A percentile compares a stretch with the other conserved stretches of the same genome.
Evolutionary conservation across 2,888 invertebrate species (phyloP).

Genomic region (Epiperipatus broadwayi): DNA sequence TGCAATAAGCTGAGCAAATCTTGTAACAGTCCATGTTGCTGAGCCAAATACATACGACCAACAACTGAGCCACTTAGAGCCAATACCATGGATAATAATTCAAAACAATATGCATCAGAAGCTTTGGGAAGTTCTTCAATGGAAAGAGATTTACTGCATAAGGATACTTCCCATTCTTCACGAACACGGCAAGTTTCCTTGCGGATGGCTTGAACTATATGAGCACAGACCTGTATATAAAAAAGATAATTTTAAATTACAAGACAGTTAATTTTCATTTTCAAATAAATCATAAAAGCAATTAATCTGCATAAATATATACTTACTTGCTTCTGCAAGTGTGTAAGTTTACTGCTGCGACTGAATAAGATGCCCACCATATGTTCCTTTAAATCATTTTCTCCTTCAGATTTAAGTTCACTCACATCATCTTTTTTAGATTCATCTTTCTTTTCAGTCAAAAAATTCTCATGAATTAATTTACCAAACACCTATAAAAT

Average conservation of each 20-base stretch:
- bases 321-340: conserved; percentile 68
- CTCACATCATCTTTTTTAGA: conserved; percentile 20
- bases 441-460: conserved; percentile 14
- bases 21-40: conserved; percentile 60
- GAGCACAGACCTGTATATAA: conserved; percentile 46
- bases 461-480: conserved; percentile 34
- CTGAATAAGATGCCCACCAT: conserved; percentile 91
- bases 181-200: conserved; percentile 66
- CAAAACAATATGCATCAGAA: conserved; percentile 83
- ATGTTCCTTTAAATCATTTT: conserved; percentile 67
- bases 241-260: background rate
- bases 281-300: background rate
- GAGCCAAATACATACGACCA: conserved; percentile 69
- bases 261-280: too few relatives aligned
- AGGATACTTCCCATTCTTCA: conserved; percentile 67
- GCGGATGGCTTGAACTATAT: conserved; percentile 53
- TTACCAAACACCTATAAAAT: conserved; percentile 64
- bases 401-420: conserved; percentile 33
- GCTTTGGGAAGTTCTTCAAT: conserved; percentile 19
- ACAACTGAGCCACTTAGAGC: conserved; percentile 81
- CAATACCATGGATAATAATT: conserved; percentile 84
- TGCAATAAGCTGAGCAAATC: conserved; percentile 71
- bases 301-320: background rate
- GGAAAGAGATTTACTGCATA: conserved; percentile 23
- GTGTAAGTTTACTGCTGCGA: conserved; percentile 63